Evolutionary conservation across 2,797 vertebrate species (phyloP), one percentile per base, ranked within the genome.

Genomic region (Apogon hyalosoma): DNA sequence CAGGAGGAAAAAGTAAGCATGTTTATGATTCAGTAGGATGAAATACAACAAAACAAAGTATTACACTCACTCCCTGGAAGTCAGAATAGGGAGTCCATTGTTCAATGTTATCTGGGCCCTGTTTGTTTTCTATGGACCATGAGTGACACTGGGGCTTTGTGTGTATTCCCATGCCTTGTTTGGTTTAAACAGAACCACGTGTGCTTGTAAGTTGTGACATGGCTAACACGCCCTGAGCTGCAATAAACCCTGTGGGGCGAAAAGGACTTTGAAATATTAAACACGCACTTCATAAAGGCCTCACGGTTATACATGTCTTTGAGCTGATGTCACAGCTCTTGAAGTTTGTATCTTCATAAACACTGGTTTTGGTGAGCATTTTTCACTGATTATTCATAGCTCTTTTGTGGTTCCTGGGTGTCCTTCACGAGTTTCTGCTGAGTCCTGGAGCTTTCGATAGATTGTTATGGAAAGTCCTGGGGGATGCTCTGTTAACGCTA

Each of bases 161-260:
- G 81, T 88, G 85, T 87, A 89, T 87, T 90, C 87, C 82, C 84
- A 87, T 85, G 89, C 72, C 79, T 88, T 85, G 79, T 88, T 87
- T 87, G 74, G 18, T 83, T 85, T 93, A 92, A 94, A 70, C 86
- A 84, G 69, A 87, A 93, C 87, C 91, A 91, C 88, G 83, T 94
- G 92, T 88, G 92, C 80, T 83, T 77, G 80, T 83, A 82, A 79
- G 88, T 86, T 87, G 80, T 85, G 87, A 92, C 86, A 85, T 47
- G 77, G 85, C 81, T 59, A 73, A 87, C 85, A 87, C 84, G 68
- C 85, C 81, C 76, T 69, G 66, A 16, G 52, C 80, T 83, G 51
- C 69, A 85, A 50, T 71, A 74, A 84, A 77, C 83, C 83, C 89
- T 65, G 76, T 66, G 77, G 78, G 81, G 77, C 84, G 75, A 33